A percentile compares a stretch with the other conserved stretches of the same genome.
These are phyloP conservation scores for Sebastes hubbsi DNA, from an alignment of 2,797 vertebrate genomes.

Conservation along the genomic window DNA sequence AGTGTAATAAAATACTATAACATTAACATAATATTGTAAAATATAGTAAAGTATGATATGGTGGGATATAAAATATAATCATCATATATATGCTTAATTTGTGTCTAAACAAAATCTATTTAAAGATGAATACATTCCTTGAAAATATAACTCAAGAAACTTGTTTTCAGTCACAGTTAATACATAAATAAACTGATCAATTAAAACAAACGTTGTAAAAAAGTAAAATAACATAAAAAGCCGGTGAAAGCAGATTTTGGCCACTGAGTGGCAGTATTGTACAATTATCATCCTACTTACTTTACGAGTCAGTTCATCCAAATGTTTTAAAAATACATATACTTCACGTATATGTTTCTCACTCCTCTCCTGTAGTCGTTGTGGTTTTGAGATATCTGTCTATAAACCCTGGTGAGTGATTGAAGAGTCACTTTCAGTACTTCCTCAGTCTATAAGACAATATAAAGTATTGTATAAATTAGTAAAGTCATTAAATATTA, in stretches of 20 bases:
- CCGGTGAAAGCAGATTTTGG: not conserved
- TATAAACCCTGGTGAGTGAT: not conserved
- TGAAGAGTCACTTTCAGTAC: not conserved
- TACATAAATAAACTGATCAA: not conserved
- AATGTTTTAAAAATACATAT: not conserved
- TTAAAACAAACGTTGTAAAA: not conserved
- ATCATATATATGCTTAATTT: too few relatives aligned
- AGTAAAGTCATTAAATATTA: not conserved
- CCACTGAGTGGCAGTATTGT: conserved; percentile 45
- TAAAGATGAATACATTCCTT: not conserved
- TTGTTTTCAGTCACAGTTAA: not conserved
- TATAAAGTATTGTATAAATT: not conserved
- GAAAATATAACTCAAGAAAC: not conserved
- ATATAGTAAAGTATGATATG: too few relatives aligned
- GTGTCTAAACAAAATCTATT: not conserved
- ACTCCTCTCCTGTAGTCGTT: not conserved
- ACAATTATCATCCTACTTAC: not conserved
- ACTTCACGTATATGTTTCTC: not conserved
- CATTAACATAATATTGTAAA: too few relatives aligned
- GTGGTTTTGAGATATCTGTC: not conserved
- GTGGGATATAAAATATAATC: too few relatives aligned
- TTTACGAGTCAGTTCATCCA: not conserved
- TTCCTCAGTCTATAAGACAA: not conserved
- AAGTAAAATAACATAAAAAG: not conserved
- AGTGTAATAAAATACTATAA: too few relatives aligned